Conservation (phyloP, 2,888 invertebrate species). For the Rhamphomyia laevipes region DNA sequence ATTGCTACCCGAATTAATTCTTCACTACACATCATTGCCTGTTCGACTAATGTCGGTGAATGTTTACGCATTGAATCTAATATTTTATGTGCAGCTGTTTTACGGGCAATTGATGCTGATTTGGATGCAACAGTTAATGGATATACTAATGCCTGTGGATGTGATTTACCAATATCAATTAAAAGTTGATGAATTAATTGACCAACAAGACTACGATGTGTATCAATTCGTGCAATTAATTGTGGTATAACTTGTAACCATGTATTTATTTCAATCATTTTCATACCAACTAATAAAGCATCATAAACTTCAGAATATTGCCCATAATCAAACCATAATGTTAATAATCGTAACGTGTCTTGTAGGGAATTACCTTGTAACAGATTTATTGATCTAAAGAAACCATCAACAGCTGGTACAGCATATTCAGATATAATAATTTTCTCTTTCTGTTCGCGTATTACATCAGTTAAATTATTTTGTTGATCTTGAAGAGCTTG, state of each 20-base stretch:
- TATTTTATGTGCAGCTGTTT: slow-evolving; percentile 88
- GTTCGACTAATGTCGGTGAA: slow-evolving; percentile 81
- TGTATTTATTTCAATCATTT: slow-evolving; percentile 90
- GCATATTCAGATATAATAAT: slow-evolving; percentile 57
- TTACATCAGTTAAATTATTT: slow-evolving; percentile 23
- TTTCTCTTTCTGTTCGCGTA: slow-evolving; percentile 27
- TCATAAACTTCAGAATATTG: slow-evolving; percentile 89
- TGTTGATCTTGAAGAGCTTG: slow-evolving; percentile 30
- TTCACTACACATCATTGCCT: slow-evolving; percentile 92
- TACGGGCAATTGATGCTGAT: slow-evolving; percentile 71
- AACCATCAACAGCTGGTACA: slow-evolving; percentile 89
- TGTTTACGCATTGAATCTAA: slow-evolving; percentile 93
- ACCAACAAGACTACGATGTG: slow-evolving; percentile 76
- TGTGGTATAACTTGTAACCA: slow-evolving; percentile 99
- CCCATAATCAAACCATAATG: slow-evolving; percentile 97
- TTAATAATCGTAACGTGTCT: slow-evolving; percentile 88
- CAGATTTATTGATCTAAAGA: slow-evolving; percentile 88
- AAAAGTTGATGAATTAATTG: slow-evolving; percentile 85
- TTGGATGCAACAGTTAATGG: slow-evolving; percentile 96
- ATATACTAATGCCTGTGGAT: slow-evolving; percentile 96
- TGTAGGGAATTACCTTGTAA: slow-evolving; percentile 89
- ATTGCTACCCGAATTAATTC: slow-evolving; percentile 97
- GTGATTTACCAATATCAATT: slow-evolving; percentile 93
- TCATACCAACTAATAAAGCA: slow-evolving; percentile 82
- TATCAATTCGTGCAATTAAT: slow-evolving; percentile 94